A percentile compares a stretch with the other conserved stretches of the same genome.
phyloP scores from a whole-genome alignment of 2,797 vertebrate species.

The Crax fasciolata region DNA sequence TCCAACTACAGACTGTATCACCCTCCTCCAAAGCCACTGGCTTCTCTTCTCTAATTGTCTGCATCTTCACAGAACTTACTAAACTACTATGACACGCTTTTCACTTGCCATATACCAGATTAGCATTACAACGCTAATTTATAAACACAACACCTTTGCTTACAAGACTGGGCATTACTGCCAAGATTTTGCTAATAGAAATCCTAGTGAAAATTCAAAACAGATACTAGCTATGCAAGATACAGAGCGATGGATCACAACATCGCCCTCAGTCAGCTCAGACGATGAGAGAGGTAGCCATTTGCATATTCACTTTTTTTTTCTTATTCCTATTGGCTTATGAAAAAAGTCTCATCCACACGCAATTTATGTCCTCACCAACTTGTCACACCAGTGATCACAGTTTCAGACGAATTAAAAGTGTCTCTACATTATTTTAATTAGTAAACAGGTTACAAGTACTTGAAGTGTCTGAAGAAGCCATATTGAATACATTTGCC shows the following conservation, averaged over 20 bases:
- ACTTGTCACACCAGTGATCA: conserved; percentile 27
- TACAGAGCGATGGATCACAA: neutral
- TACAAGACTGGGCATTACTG: neutral
- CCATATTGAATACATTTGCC: neutral
- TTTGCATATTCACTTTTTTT: neutral
- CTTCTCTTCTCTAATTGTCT: conserved; percentile 10
- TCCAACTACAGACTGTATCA: neutral
- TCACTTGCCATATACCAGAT: neutral
- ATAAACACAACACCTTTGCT: neutral
- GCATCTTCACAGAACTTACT: neutral
- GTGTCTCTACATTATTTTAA: neutral
- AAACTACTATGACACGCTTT: neutral
- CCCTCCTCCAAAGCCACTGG: neutral
- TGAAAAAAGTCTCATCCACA: neutral
- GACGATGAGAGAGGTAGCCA: neutral
- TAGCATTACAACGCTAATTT: neutral
- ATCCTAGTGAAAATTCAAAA: neutral
- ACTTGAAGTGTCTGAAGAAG: conserved; percentile 18
- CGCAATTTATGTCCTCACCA: conserved; percentile 30
- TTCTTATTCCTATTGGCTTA: neutral
- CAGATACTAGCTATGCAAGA: neutral
- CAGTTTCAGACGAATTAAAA: conserved; percentile 19
- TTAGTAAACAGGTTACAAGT: conserved; percentile 17
- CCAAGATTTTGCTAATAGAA: conserved; percentile 5
- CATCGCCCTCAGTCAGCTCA: neutral